Evolutionary conservation across 1,140 invertebrate genomes (phyloP), one percentile per base, ranked within the genome.

Genomic region (Drosophila sp.): DNA sequence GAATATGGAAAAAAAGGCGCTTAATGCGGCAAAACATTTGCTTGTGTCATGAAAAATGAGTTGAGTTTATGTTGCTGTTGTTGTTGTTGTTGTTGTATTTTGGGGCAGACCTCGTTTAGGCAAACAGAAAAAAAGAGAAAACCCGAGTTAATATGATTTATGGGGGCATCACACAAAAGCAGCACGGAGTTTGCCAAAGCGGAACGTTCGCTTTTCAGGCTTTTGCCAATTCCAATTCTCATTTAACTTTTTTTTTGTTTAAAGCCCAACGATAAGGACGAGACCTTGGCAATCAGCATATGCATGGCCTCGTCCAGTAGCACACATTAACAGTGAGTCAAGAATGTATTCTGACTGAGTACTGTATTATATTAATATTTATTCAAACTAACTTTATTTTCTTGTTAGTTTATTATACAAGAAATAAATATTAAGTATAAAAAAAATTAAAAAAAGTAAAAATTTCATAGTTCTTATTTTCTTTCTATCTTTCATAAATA

Each of bases 201-300:
- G 41, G 63, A 67, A 82, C 65, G 71, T 58, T 67, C 59, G 53
- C 67, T 76, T 54, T 70, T 70, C 38, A 66, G 73, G 38, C 58
- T 56, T 34, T 71, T 67, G 78, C 56, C 78, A 62, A 62, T 62
- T 51, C 11, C 18, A n/a, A n/a, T n/a, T n/a, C n/a, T n/a, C n/a
- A n/a, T n/a, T n/a, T n/a, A n/a, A n/a, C n/a, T 43, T 57, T 32
- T 69, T 78, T 69, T 70, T 63, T 70, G 57, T 58, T 66, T 51
- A 45, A 67, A 54, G 70, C 63, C 16, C 34, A 27, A 21, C 80
- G 76, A 72, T 84, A 77, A 76, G 62, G 61, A 32, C 62, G 66
- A 78, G 62, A 62, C 57, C 81, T 80, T 78, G 65, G 48, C 77
- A 75, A 84, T 86, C 81, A 84, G 78, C 82, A 86, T 84, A 84